Evolutionary conservation across 1,140 invertebrate species (phyloP).

Genomic region (Drosophila rhopaloa): DNA sequence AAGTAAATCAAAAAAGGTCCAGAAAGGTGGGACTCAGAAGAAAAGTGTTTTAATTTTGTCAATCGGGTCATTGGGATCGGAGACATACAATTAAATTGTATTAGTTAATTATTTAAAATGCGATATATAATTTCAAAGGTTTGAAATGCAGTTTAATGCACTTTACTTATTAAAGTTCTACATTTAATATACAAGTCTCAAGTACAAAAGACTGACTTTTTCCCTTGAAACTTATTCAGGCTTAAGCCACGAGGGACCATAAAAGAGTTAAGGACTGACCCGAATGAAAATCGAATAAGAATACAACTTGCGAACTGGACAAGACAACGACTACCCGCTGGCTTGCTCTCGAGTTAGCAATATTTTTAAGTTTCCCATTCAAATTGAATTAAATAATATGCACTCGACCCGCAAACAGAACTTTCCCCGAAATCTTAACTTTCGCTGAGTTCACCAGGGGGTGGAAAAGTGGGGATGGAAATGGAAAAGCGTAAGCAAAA

Average conservation of each 20-base stretch:
- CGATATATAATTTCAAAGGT: no score
- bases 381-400: constrained; percentile 78
- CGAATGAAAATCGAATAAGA: constrained; percentile 23
- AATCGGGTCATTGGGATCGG: no score
- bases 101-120: background rate
- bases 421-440: constrained; percentile 50
- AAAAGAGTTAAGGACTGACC: constrained; percentile 3
- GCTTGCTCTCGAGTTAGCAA: constrained; percentile 34
- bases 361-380: constrained; percentile 54
- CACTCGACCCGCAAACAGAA: constrained; percentile 60
- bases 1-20: no score
- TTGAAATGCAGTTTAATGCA: background rate
- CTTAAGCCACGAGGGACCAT: background rate
- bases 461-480: background rate
- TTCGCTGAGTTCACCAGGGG: constrained; percentile 39
- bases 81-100: no score
- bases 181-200: constrained; percentile 1
- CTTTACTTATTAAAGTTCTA: background rate
- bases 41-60: no score
- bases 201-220: background rate
- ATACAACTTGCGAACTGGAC: constrained; percentile 12
- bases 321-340: constrained; percentile 41
- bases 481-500: constrained; percentile 40
- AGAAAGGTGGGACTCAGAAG: no score
- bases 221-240: background rate